Conservation (phyloP, 2,797 vertebrate genomes). For the Myotis pilosus region DNA sequence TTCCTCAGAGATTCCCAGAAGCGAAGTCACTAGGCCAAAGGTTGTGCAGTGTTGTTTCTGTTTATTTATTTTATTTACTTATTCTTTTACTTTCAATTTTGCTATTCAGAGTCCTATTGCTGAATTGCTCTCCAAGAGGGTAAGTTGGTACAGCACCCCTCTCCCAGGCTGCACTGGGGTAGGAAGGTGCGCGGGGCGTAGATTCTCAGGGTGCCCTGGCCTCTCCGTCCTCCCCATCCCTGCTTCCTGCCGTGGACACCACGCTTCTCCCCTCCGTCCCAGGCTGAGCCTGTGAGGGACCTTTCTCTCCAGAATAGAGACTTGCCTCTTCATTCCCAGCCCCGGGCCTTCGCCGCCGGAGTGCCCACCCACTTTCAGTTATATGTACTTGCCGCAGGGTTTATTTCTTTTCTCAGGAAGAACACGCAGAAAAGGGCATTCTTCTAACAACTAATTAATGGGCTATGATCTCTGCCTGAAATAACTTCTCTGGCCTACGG, state of each 20-base stretch:
- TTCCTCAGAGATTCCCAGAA: constrained; percentile 4
- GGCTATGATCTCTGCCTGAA: constrained; percentile 78
- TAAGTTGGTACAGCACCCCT: neutral
- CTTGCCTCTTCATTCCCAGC: neutral
- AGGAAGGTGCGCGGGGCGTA: fast-evolving
- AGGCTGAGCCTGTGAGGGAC: neutral
- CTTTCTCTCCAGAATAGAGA: neutral
- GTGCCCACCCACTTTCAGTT: constrained; percentile 6
- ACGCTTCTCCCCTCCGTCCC: neutral
- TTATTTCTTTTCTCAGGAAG: constrained; percentile 77
- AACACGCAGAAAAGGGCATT: constrained; percentile 75
- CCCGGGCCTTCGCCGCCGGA: neutral
- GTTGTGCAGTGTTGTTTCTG: neutral
- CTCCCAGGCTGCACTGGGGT: neutral
- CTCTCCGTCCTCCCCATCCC: neutral
- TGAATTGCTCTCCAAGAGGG: neutral
- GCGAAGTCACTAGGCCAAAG: constrained; percentile 1
- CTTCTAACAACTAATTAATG: constrained; percentile 80
- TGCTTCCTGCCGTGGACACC: neutral
- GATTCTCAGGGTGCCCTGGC: neutral
- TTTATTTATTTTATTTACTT: neutral
- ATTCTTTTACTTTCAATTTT: neutral
- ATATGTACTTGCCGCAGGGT: neutral
- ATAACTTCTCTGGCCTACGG: constrained; percentile 78
- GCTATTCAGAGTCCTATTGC: neutral